Evolutionary conservation across 1,140 invertebrate species (phyloP).

Genomic region (Diuraphis noxia): DNA sequence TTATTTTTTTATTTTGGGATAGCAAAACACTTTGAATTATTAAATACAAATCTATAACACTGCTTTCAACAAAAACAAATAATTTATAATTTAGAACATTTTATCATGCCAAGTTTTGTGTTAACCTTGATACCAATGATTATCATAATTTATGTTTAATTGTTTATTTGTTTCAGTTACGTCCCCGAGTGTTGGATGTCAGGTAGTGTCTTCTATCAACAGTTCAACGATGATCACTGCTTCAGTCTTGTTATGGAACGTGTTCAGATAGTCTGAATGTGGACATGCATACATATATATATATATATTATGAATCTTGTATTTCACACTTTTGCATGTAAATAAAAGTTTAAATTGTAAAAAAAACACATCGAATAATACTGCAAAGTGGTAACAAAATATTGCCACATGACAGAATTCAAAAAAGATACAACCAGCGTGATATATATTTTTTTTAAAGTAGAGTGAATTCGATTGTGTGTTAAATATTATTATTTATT

Average conservation of each 20-base stretch:
- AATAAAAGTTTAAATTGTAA: slow-evolving; percentile 8
- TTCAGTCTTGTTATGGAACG: not conserved
- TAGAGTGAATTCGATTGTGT: not conserved
- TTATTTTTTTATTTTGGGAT: not conserved
- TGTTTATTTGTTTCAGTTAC: not conserved
- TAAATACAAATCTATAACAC: no score
- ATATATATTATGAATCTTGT: not conserved
- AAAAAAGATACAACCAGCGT: not conserved
- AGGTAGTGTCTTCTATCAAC: not conserved
- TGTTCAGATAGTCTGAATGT: slow-evolving; percentile 10
- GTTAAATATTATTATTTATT: not conserved
- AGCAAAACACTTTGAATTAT: not conserved
- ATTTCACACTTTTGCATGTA: slow-evolving; percentile 1
- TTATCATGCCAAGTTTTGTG: not conserved
- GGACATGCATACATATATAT: not conserved
- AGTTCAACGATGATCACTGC: not conserved
- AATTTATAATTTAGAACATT: no score
- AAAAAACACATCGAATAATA: not conserved
- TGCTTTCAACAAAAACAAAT: no score
- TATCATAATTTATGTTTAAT: not conserved
- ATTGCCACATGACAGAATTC: not conserved
- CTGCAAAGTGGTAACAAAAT: not conserved
- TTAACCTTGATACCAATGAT: not conserved
- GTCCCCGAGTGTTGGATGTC: slow-evolving; percentile 10
- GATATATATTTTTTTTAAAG: slow-evolving; percentile 12